Evolutionary conservation across 2,888 invertebrate species (phyloP).

Genomic region (Dryobotodes eremita): DNA sequence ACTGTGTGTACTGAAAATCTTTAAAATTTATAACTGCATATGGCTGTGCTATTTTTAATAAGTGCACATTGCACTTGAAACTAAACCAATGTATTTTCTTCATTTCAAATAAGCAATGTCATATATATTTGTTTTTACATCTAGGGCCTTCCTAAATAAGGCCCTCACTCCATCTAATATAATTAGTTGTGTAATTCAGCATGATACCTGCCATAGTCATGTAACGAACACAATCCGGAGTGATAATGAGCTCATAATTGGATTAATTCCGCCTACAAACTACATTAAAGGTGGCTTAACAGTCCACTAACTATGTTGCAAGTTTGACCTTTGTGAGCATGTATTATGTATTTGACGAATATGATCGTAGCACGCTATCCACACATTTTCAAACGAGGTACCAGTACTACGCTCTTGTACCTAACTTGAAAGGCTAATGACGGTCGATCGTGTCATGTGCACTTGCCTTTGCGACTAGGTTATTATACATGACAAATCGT

Average conservation of each 20-base stretch:
- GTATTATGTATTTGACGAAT: slow-evolving; percentile 9
- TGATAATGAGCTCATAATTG: slow-evolving; percentile 21
- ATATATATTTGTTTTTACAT: background rate
- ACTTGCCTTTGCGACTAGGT: background rate
- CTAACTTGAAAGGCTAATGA: background rate
- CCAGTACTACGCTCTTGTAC: background rate
- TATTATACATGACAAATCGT: background rate
- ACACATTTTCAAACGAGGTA: background rate
- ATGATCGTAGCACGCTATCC: slow-evolving; percentile 8
- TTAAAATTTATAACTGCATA: background rate
- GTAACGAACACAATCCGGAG: slow-evolving; percentile 7
- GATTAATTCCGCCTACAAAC: slow-evolving; percentile 18
- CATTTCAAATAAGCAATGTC: background rate
- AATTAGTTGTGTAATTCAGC: slow-evolving; percentile 33
- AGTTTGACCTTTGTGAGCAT: slow-evolving; percentile 2
- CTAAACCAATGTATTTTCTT: background rate
- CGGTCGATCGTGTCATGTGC: background rate
- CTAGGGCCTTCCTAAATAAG: background rate
- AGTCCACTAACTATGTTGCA: slow-evolving; percentile 8
- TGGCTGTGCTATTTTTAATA: background rate
- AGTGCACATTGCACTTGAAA: background rate
- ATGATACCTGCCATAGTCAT: slow-evolving; percentile 2
- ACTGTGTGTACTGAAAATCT: background rate
- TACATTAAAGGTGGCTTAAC: slow-evolving; percentile 4
- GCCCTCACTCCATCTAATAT: background rate